Evolutionary conservation across 2,113 vertebrate species (phyloP).

Genomic region (Tricholaema leucomelas): DNA sequence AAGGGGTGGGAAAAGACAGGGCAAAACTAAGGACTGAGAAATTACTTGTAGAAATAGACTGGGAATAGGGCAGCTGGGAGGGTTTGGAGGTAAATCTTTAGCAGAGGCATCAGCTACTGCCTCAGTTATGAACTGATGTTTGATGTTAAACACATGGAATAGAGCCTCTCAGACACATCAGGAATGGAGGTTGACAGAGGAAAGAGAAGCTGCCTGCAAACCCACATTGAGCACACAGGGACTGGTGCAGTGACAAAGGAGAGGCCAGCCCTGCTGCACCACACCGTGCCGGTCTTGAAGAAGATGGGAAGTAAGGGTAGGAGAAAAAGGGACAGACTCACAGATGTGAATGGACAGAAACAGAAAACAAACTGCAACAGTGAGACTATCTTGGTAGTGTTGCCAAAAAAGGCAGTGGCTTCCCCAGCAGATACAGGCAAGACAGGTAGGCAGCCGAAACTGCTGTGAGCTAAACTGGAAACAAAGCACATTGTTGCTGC

Average conservation of each 20-base stretch:
- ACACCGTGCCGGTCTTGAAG: not conserved
- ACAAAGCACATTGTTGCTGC: not conserved
- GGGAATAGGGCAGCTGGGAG: not conserved
- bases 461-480: not conserved
- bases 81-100: not conserved
- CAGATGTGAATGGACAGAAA: not conserved
- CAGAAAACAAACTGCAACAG: not conserved
- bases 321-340: not conserved
- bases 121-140: not conserved
- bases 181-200: not conserved
- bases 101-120: not conserved
- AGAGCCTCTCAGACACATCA: not conserved
- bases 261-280: not conserved
- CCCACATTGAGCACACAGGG: fast-evolving
- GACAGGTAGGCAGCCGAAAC: not conserved
- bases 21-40: not conserved
- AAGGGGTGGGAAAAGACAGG: not conserved
- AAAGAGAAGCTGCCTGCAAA: not conserved
- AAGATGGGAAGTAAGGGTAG: not conserved
- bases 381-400: not conserved
- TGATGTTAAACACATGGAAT: not conserved
- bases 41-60: not conserved
- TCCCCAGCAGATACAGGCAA: not conserved
- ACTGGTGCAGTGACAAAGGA: not conserved
- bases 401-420: not conserved